Evolutionary conservation across 2,888 invertebrate species (phyloP).

Genomic region (Synergus japonicus): DNA sequence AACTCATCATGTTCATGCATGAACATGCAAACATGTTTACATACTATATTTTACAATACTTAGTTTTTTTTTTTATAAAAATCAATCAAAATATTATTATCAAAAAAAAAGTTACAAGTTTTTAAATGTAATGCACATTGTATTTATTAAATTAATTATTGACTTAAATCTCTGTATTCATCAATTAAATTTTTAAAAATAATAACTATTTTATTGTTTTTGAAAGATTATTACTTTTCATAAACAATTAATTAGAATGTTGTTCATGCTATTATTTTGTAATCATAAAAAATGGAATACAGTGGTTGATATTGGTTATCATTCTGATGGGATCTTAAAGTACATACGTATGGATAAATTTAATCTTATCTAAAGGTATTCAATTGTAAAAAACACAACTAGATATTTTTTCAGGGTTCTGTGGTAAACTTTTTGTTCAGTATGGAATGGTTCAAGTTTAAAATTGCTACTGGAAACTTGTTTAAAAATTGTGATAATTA

Average conservation of each 20-base stretch:
- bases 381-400: not conserved
- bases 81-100: not conserved
- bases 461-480: not conserved
- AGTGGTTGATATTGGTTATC: not conserved
- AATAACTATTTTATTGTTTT: too few species aligned
- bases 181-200: too few species aligned
- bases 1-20: constrained; percentile 35
- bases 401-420: not conserved
- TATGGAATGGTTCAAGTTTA: not conserved
- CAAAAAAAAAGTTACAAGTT: not conserved
- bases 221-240: too few species aligned
- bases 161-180: too few species aligned
- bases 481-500: too few species aligned
- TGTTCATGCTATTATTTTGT: too few species aligned
- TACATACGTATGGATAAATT: too few species aligned
- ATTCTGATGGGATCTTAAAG: not conserved
- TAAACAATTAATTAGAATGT: too few species aligned
- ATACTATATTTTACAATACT: not conserved
- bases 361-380: too few species aligned
- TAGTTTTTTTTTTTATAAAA: not conserved
- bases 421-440: not conserved
- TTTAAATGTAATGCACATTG: not conserved
- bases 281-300: too few species aligned
- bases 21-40: constrained; percentile 25
- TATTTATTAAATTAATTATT: not conserved